phyloP scores from a whole-genome alignment of 2,113 vertebrate genomes.

The Struthidea cinerea region DNA sequence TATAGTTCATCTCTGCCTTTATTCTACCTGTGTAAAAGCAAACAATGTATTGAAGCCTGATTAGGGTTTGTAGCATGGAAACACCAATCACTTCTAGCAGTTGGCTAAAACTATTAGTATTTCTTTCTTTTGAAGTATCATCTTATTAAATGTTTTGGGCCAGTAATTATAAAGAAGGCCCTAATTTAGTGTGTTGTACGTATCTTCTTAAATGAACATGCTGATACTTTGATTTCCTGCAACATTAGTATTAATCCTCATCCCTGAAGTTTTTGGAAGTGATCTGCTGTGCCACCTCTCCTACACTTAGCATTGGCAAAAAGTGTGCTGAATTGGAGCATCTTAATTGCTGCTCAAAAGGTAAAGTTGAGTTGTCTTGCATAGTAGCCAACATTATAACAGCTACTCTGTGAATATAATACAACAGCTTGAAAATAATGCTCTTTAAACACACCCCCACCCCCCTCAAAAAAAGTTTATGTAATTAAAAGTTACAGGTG shows the following conservation, averaged over 20 bases:
- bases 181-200: neutral
- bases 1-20: neutral
- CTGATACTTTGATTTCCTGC: neutral
- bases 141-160: neutral
- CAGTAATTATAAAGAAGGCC: neutral
- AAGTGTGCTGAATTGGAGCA: neutral
- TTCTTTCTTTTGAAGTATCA: neutral
- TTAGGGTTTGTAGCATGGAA: neutral
- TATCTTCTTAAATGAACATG: neutral
- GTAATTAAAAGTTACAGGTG: neutral
- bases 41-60: neutral
- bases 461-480: neutral
- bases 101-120: neutral
- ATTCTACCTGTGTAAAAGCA: neutral
- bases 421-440: neutral
- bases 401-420: neutral
- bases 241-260: neutral
- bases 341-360: neutral
- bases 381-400: neutral
- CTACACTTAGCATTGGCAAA: neutral
- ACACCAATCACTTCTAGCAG: neutral
- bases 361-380: neutral
- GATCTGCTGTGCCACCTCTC: neutral
- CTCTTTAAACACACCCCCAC: neutral
- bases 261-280: neutral